A percentile compares a stretch with the other conserved stretches of the same genome.
Conservation (phyloP, 2,797 vertebrate genomes). For the Garrulus glandarius region DNA sequence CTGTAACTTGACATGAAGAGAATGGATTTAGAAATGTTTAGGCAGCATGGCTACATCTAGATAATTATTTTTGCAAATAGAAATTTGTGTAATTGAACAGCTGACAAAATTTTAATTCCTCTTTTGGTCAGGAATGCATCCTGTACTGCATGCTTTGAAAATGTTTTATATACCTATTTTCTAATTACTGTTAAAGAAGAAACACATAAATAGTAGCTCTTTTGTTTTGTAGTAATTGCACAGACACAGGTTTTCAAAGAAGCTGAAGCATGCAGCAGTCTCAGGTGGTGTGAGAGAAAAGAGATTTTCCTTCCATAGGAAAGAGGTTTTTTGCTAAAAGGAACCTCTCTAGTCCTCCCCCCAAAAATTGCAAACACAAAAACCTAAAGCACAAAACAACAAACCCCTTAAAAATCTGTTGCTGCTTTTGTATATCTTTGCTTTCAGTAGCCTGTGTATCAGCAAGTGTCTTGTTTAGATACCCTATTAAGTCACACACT, state of each 20-base stretch:
- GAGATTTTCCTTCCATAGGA: not conserved
- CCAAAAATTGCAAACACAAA: not conserved
- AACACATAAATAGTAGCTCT: not conserved
- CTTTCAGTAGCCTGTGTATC: not conserved
- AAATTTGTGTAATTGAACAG: not conserved
- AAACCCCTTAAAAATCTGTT: not conserved
- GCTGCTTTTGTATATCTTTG: not conserved
- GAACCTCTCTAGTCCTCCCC: not conserved
- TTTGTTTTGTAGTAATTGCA: not conserved
- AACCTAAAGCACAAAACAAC: not conserved
- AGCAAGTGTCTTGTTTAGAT: not conserved
- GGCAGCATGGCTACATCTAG: not conserved
- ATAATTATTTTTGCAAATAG: not conserved
- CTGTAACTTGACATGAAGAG: not conserved
- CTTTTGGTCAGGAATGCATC: not conserved
- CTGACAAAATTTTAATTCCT: not conserved
- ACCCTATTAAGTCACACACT: not conserved
- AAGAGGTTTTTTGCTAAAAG: not conserved
- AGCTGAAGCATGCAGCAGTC: not conserved
- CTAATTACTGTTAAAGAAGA: not conserved
- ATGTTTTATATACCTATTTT: not conserved
- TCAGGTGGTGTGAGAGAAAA: not conserved
- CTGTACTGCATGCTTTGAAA: not conserved
- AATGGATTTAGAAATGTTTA: slow-evolving; percentile 54
- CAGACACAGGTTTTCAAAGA: not conserved